phyloP scores from a whole-genome alignment of 2,888 invertebrate genomes.

The Erebia aethiops region DNA sequence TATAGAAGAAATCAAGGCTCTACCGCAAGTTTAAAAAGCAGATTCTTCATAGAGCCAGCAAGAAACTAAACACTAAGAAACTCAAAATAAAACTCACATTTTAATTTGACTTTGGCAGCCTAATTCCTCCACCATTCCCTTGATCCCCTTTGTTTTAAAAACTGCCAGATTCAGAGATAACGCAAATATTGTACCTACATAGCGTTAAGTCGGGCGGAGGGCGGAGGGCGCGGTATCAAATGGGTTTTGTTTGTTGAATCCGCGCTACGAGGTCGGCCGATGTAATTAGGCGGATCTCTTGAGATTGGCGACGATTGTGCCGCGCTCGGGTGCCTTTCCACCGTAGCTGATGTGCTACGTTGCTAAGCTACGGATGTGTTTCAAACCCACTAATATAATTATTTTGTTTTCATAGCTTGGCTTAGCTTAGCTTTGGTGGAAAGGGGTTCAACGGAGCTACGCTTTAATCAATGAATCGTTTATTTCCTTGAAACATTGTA shows the following conservation, averaged over 20 bases:
- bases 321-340: background rate
- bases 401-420: no score
- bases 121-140: background rate
- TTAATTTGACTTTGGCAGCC: background rate
- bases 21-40: no score
- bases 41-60: no score
- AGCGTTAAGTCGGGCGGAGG: background rate
- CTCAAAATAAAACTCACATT: background rate
- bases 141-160: constrained; percentile 9
- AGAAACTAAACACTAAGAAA: background rate
- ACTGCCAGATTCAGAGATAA: background rate
- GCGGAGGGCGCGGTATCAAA: background rate
- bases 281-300: constrained; percentile 34
- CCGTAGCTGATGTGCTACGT: no score
- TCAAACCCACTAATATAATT: no score
- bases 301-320: constrained; percentile 18
- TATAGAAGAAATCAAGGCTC: no score
- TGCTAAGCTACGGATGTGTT: no score
- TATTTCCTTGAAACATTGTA: no score
- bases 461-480: no score
- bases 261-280: constrained; percentile 27
- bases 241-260: constrained; percentile 27
- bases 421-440: no score
- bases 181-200: no score
- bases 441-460: no score